A percentile compares a stretch with the other conserved stretches of the same genome.
Evolutionary conservation across 2,888 invertebrate species (phyloP).

Genomic region (Drosophila cognata): DNA sequence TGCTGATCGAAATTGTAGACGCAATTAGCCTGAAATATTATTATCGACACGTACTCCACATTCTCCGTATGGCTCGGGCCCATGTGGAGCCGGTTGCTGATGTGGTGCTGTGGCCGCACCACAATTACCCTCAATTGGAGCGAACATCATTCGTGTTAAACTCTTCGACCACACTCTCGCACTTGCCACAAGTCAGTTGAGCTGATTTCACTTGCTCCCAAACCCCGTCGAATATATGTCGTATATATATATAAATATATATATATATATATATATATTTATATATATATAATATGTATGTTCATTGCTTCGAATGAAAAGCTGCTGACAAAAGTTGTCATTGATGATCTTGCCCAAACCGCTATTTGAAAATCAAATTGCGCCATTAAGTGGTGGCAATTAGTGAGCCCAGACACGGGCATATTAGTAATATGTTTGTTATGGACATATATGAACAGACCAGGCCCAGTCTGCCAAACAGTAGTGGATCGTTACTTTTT

Average conservation of each 20-base stretch:
- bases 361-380: constrained; percentile 73
- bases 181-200: constrained; percentile 42
- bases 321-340: constrained; percentile 81
- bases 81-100: not conserved
- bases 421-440: not conserved
- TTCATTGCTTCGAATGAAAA: constrained; percentile 62
- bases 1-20: constrained; percentile 72
- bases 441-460: not conserved
- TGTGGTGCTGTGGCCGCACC: constrained; percentile 48
- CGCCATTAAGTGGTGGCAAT: constrained; percentile 75
- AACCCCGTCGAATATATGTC: constrained; percentile 8
- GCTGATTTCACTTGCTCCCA: constrained; percentile 61
- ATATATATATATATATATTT: not conserved
- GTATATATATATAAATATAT: not conserved
- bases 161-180: constrained; percentile 76
- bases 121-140: constrained; percentile 80
- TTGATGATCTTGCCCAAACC: constrained; percentile 58
- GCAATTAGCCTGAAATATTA: constrained; percentile 79
- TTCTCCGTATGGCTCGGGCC: constrained; percentile 14
- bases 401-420: constrained; percentile 48
- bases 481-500: constrained; percentile 71
- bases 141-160: constrained; percentile 75
- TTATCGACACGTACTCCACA: constrained; percentile 77
- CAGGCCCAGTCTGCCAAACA: constrained; percentile 58
- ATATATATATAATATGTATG: not conserved